phyloP scores from a whole-genome alignment of 92 coral and sea anemone genomes.

The Muricea muricata region DNA sequence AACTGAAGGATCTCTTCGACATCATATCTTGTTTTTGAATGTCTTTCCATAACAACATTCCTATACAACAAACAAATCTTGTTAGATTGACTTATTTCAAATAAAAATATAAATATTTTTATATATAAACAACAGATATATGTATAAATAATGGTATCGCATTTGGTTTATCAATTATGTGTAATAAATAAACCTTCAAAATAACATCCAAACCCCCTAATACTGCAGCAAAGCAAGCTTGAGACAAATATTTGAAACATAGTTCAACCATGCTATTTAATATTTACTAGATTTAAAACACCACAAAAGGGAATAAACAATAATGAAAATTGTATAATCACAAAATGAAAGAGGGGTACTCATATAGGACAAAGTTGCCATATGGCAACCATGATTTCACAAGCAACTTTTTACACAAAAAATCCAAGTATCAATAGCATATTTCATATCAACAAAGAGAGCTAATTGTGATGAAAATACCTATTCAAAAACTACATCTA shows the following conservation, averaged over 20 bases:
- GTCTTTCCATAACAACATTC: slow-evolving; percentile 10
- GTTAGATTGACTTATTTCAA: no score
- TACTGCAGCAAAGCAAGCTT: no score
- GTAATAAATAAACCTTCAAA: no score
- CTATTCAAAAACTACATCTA: not conserved
- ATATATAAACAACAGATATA: no score
- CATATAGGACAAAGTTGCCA: no score
- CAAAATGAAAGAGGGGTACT: no score
- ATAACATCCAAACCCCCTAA: no score
- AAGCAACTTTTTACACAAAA: slow-evolving; percentile 11
- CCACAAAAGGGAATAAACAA: not conserved
- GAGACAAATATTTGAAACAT: no score
- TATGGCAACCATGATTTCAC: slow-evolving; percentile 24
- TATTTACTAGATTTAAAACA: not conserved
- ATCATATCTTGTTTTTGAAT: slow-evolving; percentile 11
- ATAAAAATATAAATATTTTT: no score
- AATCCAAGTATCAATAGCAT: not conserved
- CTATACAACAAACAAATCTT: not conserved
- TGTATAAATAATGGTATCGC: not conserved
- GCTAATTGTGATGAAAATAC: slow-evolving; percentile 10
- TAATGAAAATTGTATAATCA: not conserved
- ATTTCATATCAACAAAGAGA: slow-evolving; percentile 5
- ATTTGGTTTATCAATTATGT: not conserved
- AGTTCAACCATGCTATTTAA: no score
- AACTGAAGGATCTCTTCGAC: slow-evolving; percentile 18